Conservation (phyloP, 2,797 vertebrate genomes). For the Allobates femoralis region DNA sequence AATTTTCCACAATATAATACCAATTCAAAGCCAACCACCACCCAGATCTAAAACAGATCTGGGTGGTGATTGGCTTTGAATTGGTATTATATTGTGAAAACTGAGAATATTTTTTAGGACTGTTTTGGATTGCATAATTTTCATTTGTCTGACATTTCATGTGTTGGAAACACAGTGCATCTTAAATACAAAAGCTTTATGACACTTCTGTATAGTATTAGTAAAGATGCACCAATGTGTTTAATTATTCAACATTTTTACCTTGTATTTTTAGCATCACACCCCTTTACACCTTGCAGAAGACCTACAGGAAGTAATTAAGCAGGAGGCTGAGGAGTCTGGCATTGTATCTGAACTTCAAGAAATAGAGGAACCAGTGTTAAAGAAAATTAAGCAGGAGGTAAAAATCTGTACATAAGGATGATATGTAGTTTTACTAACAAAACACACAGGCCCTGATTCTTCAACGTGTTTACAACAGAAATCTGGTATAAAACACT, state of each 20-base stretch:
- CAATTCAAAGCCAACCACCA: no score
- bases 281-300: conserved; percentile 85
- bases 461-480: no score
- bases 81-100: no score
- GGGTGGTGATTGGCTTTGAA: no score
- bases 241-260: conserved; percentile 44
- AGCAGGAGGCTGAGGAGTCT: conserved; percentile 94
- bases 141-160: neutral
- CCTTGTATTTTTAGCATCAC: conserved; percentile 78
- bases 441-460: no score
- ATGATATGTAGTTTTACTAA: neutral
- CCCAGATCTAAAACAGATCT: no score
- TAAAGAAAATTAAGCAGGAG: conserved; percentile 99
- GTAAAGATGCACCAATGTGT: neutral
- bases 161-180: neutral
- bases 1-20: no score
- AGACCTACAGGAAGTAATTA: conserved; percentile 89
- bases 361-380: conserved; percentile 83
- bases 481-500: no score
- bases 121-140: no score
- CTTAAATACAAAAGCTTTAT: neutral
- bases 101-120: no score
- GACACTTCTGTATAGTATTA: neutral
- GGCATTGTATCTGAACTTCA: conserved; percentile 80
- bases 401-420: conserved; percentile 71